These are phyloP conservation scores for Panthera tigris DNA, from an alignment of 2,113 vertebrate species.

Conservation along the genomic window DNA sequence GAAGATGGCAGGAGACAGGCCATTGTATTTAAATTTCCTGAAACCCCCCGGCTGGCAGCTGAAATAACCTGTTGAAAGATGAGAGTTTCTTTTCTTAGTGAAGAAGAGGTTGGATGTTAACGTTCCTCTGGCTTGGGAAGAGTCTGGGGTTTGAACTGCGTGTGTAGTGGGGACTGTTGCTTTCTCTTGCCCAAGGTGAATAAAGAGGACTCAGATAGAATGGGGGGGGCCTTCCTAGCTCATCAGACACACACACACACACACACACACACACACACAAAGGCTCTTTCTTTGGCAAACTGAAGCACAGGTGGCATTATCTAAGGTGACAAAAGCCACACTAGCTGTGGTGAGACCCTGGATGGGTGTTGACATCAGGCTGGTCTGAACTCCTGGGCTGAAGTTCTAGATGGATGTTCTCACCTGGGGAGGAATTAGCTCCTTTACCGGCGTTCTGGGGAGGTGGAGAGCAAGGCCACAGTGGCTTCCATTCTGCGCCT, in stretches of 20 bases:
- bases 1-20: background rate
- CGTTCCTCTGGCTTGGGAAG: background rate
- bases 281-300: background rate
- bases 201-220: background rate
- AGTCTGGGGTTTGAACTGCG: background rate
- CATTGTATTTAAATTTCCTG: conserved; percentile 54
- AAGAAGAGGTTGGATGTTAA: conserved; percentile 20
- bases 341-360: no score
- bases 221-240: background rate
- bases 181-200: background rate
- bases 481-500: background rate
- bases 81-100: background rate
- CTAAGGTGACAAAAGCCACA: background rate
- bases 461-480: background rate
- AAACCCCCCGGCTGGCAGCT: background rate
- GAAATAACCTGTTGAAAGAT: conserved; percentile 42
- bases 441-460: background rate
- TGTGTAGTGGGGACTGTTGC: background rate
- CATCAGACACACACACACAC: background rate
- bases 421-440: background rate
- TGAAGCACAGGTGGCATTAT: background rate
- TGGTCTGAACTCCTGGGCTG: background rate
- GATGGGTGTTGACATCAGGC: background rate
- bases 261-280: background rate
- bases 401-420: background rate